Percentiles rank a stretch among this genome's conserved stretches.
Evolutionary conservation across 2,113 vertebrate species (phyloP).

Genomic region (Xenopus tropicalis): DNA sequence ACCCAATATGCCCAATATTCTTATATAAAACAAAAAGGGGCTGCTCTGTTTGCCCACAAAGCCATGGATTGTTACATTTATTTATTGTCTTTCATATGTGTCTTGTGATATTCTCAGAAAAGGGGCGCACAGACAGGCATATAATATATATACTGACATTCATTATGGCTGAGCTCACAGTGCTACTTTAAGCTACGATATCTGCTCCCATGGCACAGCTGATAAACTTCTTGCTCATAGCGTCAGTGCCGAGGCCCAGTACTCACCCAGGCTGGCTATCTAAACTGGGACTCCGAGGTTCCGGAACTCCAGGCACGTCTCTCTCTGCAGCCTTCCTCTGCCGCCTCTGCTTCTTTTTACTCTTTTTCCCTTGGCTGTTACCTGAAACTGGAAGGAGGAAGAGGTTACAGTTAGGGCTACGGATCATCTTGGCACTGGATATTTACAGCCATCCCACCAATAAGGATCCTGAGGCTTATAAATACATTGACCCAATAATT

Average conservation of each 20-base stretch:
- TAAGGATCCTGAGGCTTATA: no score
- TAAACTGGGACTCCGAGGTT: conserved; percentile 27
- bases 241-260: not conserved
- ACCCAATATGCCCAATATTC: no score
- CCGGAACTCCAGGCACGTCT: conserved; percentile 7
- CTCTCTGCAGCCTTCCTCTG: conserved; percentile 17
- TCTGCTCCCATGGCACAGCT: not conserved
- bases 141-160: not conserved
- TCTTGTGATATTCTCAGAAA: no score
- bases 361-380: conserved; percentile 37
- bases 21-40: no score
- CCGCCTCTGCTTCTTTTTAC: conserved; percentile 34
- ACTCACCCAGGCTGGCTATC: conserved; percentile 28
- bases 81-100: no score
- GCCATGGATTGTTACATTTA: no score
- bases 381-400: conserved; percentile 12
- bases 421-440: no score
- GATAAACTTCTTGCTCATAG: not conserved
- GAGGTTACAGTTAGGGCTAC: not conserved
- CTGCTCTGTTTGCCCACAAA: no score
- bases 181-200: not conserved
- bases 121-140: no score
- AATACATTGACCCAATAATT: no score
- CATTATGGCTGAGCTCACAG: conserved; percentile 5
- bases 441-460: no score